Conservation (phyloP, 2,888 invertebrate species). For the Caenorhabditis sp. region DNA sequence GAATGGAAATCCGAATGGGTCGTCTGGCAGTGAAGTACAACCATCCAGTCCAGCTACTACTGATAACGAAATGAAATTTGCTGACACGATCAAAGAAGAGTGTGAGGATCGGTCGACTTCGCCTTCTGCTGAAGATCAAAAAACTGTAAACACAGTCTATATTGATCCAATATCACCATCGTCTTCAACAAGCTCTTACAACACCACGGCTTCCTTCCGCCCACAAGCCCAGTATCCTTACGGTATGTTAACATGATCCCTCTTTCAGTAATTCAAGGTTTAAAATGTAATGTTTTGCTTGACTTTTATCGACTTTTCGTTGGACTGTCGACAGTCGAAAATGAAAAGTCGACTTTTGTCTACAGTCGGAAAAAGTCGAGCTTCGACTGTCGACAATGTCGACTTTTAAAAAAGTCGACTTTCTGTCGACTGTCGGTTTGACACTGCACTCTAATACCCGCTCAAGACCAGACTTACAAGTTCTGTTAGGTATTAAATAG, state of each 20-base stretch:
- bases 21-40: conserved; percentile 57
- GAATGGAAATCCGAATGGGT: conserved; percentile 26
- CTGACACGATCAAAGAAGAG: conserved; percentile 62
- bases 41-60: conserved; percentile 60
- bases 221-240: conserved; percentile 69
- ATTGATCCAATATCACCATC: conserved; percentile 47
- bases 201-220: conserved; percentile 57
- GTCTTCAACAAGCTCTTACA: conserved; percentile 55
- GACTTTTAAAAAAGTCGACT: no score
- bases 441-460: no score
- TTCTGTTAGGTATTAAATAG: no score
- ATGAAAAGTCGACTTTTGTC: no score
- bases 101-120: conserved; percentile 49
- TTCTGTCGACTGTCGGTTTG: no score
- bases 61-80: conserved; percentile 57
- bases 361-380: no score
- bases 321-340: no score
- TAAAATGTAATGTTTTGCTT: no score
- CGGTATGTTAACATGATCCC: conserved; percentile 34
- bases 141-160: conserved; percentile 9
- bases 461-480: no score
- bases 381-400: no score
- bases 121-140: conserved; percentile 55
- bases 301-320: no score
- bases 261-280: no score